Conservation (phyloP, 2,888 invertebrate species). For the Stegana nigrithorax region DNA sequence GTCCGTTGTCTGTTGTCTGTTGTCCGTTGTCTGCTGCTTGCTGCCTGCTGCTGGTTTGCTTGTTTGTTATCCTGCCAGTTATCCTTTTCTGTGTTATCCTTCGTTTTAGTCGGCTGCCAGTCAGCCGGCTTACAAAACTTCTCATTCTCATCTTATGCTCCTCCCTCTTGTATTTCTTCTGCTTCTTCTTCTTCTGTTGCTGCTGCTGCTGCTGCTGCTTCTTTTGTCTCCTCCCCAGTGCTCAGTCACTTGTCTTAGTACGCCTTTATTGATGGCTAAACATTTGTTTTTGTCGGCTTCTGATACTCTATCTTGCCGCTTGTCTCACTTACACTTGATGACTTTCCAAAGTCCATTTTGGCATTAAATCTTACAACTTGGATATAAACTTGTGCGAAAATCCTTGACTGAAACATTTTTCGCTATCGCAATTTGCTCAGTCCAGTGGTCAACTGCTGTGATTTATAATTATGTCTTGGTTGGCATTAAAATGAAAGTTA, state of each 20-base stretch:
- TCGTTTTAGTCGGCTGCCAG: neutral
- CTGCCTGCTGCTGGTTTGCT: neutral
- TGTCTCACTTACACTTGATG: conserved; percentile 39
- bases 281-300: conserved; percentile 13
- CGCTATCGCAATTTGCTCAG: neutral
- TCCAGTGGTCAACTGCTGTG: neutral
- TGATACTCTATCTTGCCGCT: neutral
- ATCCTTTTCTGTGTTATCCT: conserved; percentile 17
- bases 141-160: no score
- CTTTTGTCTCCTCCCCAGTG: neutral
- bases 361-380: conserved; percentile 42
- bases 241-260: neutral
- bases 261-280: conserved; percentile 19
- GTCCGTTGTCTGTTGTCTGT: neutral
- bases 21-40: neutral
- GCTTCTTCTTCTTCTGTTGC: no score
- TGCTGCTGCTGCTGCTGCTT: no score
- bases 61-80: conserved; percentile 15
- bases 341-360: conserved; percentile 48
- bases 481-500: conserved; percentile 4
- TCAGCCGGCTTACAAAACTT: neutral
- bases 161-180: no score
- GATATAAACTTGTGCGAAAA: conserved; percentile 1
- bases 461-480: conserved; percentile 14
- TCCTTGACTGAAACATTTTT: no score